phyloP scores from a whole-genome alignment of 2,113 vertebrate species.

The Pluvialis apricaria region DNA sequence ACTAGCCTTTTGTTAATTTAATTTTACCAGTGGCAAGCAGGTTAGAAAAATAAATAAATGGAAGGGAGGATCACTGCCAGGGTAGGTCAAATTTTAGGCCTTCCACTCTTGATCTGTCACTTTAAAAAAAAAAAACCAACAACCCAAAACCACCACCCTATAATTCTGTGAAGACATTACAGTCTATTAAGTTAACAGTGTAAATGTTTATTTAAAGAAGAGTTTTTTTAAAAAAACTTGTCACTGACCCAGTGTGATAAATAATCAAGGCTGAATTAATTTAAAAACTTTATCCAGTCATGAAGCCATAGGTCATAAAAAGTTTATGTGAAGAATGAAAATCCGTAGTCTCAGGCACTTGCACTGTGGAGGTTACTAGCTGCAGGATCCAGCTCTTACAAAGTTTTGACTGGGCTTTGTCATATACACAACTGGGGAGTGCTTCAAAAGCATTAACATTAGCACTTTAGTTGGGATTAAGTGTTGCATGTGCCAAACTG shows the following conservation, averaged over 20 bases:
- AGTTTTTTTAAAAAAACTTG: not conserved
- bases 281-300: conserved; percentile 14
- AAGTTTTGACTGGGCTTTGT: conserved; percentile 14
- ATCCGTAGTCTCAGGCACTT: not conserved
- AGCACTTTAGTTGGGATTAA: not conserved
- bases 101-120: not conserved
- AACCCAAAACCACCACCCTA: not conserved
- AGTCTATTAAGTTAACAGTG: not conserved
- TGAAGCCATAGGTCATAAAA: conserved; percentile 2
- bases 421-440: not conserved
- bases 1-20: conserved; percentile 25
- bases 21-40: conserved; percentile 6
- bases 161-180: not conserved
- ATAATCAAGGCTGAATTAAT: conserved; percentile 32
- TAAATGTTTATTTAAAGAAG: conserved; percentile 27
- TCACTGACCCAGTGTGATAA: not conserved
- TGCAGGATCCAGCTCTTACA: not conserved
- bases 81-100: not conserved
- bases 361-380: not conserved
- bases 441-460: not conserved
- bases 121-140: not conserved
- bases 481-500: not conserved
- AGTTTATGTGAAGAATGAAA: conserved; percentile 39
- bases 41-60: not conserved
- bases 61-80: not conserved